Base-by-base conservation (phyloP, 1,140 invertebrate species). In the Streblospio benedicti region DNA sequence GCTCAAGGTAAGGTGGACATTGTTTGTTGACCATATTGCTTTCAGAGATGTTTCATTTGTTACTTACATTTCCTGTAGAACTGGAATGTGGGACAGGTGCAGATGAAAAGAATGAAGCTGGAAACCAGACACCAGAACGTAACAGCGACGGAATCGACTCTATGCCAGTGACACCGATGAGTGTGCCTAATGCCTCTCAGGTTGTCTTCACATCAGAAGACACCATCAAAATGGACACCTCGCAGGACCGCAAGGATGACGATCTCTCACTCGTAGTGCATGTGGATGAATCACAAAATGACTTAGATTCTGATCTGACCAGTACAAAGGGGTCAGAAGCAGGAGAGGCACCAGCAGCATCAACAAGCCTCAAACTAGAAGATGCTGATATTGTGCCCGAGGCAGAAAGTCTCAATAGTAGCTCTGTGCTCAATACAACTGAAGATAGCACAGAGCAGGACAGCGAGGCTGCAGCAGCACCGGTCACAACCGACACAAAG, bases 211-310 rank as follows among this genome's bases (percentile, higher is more conserved):
- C 60, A 30, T 50, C 57, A n/a, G 67, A 64, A 32, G 67, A 67
- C 56, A 52, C 54, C n/a, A 63, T 66, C 20, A 60, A 61, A 54
- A 28, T 65, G 45, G 61, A 65, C 51, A 61, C 61, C 3, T 57
- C 60, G 32, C 12, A 32, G 27, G 56, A 61, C 45, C 38, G 45
- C 5, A 57, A 64, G 55, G 63, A 61, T 51, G 69, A 71, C 44
- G 61, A 71, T 47, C 68, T 71, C 28, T 74, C 75, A 5, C 64
- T 76, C 38, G 71, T 72, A 55, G 72, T 76, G 9, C 67, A 71
- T 61, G 71, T 73, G 27, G 74, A 75, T 61, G 75, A 77, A 55
- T 73, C 70, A 6, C 70, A 73, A 54, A 74, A 71, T 62, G 73
- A 77, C 33, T 64, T 77, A 0, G 75, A 77, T 61, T 65, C 65